Conservation (phyloP, 2,113 vertebrate species). For the Psittacara wagleri region DNA sequence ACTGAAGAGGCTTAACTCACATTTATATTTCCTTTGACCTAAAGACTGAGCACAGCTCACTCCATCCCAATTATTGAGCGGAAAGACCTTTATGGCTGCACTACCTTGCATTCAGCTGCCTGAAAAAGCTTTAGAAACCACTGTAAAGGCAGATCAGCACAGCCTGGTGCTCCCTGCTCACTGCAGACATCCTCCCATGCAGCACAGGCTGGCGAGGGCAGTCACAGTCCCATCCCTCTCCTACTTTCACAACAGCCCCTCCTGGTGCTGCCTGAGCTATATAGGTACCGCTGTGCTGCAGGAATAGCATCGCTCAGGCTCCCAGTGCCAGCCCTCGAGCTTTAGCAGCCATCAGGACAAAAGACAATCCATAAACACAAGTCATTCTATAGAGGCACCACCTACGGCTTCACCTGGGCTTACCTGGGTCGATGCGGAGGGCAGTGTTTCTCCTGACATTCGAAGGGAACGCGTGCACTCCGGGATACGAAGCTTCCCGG, state of each 20-base stretch:
- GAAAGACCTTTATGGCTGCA: background rate
- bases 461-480: background rate
- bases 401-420: conserved; percentile 21
- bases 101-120: background rate
- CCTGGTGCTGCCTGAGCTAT: background rate
- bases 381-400: background rate
- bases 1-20: background rate
- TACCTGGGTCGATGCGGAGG: conserved; percentile 44
- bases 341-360: background rate
- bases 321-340: background rate
- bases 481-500: conserved; percentile 11
- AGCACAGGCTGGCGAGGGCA: background rate
- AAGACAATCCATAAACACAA: conserved; percentile 3
- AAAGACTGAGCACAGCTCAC: background rate
- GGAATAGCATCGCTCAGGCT: background rate
- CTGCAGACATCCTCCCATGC: background rate
- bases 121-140: background rate
- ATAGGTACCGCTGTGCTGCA: conserved; percentile 12
- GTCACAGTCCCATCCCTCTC: background rate
- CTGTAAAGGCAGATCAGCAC: background rate
- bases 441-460: conserved; percentile 24
- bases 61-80: background rate
- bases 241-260: background rate
- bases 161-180: background rate
- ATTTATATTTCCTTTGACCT: conserved; percentile 22